Percentiles rank a stretch among this genome's conserved stretches.
Conservation (phyloP, 2,888 invertebrate species). For the Aphrophora alni region DNA sequence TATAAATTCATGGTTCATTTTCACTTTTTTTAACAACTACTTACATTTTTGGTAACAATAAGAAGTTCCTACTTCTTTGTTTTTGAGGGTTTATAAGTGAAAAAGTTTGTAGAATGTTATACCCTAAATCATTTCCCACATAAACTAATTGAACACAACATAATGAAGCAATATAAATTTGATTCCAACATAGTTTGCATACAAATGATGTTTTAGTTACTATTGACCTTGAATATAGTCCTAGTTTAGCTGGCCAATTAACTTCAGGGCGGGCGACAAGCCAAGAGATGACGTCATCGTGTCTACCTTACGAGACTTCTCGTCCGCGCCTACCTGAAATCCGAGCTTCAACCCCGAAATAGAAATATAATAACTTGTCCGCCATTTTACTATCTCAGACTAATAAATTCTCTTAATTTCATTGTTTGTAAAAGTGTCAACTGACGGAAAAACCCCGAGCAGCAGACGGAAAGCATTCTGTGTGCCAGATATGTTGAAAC, state of each 20-base stretch:
- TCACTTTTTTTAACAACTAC: too few species aligned
- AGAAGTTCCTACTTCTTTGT: too few species aligned
- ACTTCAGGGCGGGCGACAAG: background rate
- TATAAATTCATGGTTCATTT: too few species aligned
- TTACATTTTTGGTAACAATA: too few species aligned
- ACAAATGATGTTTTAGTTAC: background rate
- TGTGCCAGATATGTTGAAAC: too few species aligned
- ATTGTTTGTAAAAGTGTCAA: background rate
- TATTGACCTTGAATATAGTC: background rate
- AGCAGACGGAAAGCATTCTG: background rate
- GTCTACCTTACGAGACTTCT: background rate
- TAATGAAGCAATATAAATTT: slow-evolving; percentile 5
- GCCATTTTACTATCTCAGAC: too few species aligned
- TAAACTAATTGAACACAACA: background rate
- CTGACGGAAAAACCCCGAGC: background rate
- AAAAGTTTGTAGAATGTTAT: too few species aligned
- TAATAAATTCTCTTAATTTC: background rate
- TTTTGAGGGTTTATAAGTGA: too few species aligned
- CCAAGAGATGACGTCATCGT: background rate
- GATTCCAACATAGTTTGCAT: background rate
- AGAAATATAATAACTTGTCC: background rate
- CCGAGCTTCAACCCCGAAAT: background rate
- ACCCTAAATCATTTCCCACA: too few species aligned
- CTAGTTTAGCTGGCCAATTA: background rate
- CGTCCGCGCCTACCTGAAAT: background rate